A percentile compares a stretch with the other conserved stretches of the same genome.
phyloP scores from a whole-genome alignment of 1,140 invertebrate species.

The Procambarus virginalis region DNA sequence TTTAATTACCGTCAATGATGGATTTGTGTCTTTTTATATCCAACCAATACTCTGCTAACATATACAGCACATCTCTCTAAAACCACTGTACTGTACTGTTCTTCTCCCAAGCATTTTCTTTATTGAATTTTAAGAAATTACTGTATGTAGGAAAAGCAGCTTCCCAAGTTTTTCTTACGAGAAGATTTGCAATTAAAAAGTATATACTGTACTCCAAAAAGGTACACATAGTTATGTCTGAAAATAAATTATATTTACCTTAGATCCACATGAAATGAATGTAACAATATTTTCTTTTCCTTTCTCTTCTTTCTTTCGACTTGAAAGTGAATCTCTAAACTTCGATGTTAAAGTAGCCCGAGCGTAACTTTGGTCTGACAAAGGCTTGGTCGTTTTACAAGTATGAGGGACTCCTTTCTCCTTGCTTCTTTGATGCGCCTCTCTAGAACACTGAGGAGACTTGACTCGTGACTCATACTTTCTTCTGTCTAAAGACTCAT shows the following conservation, averaged over 20 bases:
- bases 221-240: too few relatives aligned
- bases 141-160: too few relatives aligned
- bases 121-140: too few relatives aligned
- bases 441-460: neutral
- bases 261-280: slow-evolving; percentile 7
- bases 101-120: too few relatives aligned
- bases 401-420: neutral
- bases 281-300: neutral
- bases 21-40: too few relatives aligned
- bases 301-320: neutral
- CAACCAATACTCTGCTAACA: too few relatives aligned
- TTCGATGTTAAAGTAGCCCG: neutral
- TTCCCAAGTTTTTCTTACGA: too few relatives aligned
- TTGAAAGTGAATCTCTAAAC: neutral
- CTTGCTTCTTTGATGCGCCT: neutral
- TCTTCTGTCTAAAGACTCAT: neutral
- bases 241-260: neutral
- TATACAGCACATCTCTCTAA: too few relatives aligned
- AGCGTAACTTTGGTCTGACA: neutral
- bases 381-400: neutral
- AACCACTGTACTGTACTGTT: too few relatives aligned
- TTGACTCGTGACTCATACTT: neutral
- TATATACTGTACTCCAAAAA: too few relatives aligned
- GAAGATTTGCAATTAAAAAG: too few relatives aligned
- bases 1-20: too few relatives aligned